These are phyloP conservation scores for Mallateleia sp. DNA, from an alignment of 2,888 invertebrate species.

Conservation along the genomic window DNA sequence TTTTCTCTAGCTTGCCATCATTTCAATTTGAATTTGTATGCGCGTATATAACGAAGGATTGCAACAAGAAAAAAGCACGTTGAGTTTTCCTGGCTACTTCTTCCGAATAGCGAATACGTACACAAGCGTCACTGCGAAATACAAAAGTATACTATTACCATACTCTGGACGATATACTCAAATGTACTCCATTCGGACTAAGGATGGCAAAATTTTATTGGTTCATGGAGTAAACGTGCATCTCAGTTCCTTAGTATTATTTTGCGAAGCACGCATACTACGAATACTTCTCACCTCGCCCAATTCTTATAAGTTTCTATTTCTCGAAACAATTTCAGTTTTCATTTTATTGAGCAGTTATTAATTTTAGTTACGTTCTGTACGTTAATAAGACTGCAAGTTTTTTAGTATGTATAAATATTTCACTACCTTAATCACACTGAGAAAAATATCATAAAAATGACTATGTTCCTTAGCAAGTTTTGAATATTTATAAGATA, in stretches of 20 bases:
- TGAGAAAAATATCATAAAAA: too few relatives aligned
- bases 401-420: not conserved
- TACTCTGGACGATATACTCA: conserved; percentile 67
- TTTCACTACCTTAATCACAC: not conserved
- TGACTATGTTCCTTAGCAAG: too few relatives aligned
- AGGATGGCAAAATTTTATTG: conserved; percentile 68
- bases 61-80: too few relatives aligned
- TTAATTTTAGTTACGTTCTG: not conserved
- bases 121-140: conserved; percentile 57
- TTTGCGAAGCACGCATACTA: conserved; percentile 41
- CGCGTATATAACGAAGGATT: conserved; percentile 56
- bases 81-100: conserved; percentile 62
- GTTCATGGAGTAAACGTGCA: conserved; percentile 52
- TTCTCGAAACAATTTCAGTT: conserved; percentile 1
- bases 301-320: conserved; percentile 40
- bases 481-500: too few relatives aligned
- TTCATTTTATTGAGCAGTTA: conserved; percentile 4
- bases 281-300: conserved; percentile 49
- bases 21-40: conserved; percentile 61
- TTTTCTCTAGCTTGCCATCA: conserved; percentile 32
- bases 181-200: conserved; percentile 62
- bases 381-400: not conserved
- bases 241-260: conserved; percentile 61
- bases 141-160: conserved; percentile 71
- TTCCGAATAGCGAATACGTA: conserved; percentile 35